Conservation (phyloP, 2,113 vertebrate species). For the Paradoxurus hermaphroditus region DNA sequence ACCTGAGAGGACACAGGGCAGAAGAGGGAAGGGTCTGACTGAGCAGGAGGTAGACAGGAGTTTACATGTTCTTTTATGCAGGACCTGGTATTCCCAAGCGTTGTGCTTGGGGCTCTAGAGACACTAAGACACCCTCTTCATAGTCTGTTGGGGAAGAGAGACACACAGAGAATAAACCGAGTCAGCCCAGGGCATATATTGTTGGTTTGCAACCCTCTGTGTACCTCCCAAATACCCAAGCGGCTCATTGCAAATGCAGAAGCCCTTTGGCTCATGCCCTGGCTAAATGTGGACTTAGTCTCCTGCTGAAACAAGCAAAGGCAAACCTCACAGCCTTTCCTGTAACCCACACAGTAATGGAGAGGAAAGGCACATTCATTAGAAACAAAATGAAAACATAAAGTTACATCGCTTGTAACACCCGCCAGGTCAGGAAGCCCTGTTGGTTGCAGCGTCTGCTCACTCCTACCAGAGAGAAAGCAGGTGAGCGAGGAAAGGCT, state of each 20-base stretch:
- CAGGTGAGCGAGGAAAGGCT: not conserved
- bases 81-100: no score
- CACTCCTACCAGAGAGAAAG: not conserved
- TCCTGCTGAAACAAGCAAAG: not conserved
- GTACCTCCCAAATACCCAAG: not conserved
- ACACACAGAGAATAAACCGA: not conserved
- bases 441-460: not conserved
- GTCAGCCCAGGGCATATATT: not conserved
- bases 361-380: not conserved
- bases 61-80: not conserved
- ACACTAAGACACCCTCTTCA: not conserved
- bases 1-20: not conserved
- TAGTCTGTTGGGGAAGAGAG: not conserved
- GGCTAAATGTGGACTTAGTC: not conserved
- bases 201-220: not conserved
- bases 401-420: not conserved
- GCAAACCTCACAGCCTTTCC: not conserved
- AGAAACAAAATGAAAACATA: not conserved
- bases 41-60: not conserved
- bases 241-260: not conserved
- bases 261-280: not conserved
- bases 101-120: not conserved
- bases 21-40: not conserved
- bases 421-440: not conserved
- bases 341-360: not conserved